Evolutionary conservation across 1,140 invertebrate species (phyloP).

Genomic region (Acromyrmex echinatior): DNA sequence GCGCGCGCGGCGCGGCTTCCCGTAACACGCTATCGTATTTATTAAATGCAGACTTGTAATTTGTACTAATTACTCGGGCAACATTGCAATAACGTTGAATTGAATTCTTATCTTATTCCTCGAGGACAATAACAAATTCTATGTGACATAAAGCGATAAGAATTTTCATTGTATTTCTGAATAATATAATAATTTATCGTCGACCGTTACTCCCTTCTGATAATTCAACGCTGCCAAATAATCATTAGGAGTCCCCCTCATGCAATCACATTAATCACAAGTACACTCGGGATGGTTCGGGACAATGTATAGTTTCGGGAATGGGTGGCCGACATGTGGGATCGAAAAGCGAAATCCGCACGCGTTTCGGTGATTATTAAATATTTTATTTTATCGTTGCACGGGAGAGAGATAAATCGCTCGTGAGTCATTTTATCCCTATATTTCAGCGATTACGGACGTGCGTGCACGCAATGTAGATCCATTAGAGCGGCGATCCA

Average conservation of each 20-base stretch:
- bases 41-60: conserved; percentile 2
- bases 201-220: neutral
- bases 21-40: conserved; percentile 43
- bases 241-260: conserved; percentile 46
- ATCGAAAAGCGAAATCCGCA: conserved; percentile 43
- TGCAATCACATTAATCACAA: conserved; percentile 50
- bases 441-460: conserved; percentile 51
- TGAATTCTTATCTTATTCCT: conserved; percentile 19
- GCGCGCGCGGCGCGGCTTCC: neutral
- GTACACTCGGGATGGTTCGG: conserved; percentile 39
- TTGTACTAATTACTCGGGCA: conserved; percentile 29
- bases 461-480: conserved; percentile 32
- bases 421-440: conserved; percentile 33
- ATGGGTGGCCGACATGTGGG: conserved; percentile 7
- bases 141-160: neutral
- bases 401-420: conserved; percentile 13
- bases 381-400: conserved; percentile 60
- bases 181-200: conserved; percentile 39
- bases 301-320: conserved; percentile 41
- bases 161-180: neutral
- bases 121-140: neutral
- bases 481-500: conserved; percentile 29
- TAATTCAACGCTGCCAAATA: conserved; percentile 45
- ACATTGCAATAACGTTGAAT: conserved; percentile 17
- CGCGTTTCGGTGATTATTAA: conserved; percentile 58